Evolutionary conservation across 2,888 invertebrate genomes (phyloP).

Genomic region (Eupelmus urozonus): DNA sequence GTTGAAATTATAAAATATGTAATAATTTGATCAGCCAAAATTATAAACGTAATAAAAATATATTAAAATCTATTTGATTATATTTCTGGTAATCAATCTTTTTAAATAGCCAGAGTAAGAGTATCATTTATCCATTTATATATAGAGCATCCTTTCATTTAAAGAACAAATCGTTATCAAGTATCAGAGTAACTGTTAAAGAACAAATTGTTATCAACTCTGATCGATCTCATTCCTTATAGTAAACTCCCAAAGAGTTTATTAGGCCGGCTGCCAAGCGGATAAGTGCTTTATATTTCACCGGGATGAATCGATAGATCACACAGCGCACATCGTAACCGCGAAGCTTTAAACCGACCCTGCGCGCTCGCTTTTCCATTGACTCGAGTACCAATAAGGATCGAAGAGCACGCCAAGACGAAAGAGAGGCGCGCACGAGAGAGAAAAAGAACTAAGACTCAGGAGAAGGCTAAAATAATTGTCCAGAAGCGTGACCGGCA

Average conservation of each 20-base stretch:
- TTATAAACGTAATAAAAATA: no score
- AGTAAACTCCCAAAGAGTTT: slow-evolving; percentile 3
- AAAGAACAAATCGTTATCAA: no score
- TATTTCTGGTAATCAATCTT: no score
- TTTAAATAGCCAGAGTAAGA: no score
- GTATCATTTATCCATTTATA: no score
- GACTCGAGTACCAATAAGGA: slow-evolving; percentile 62
- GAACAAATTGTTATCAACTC: background rate
- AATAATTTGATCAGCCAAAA: no score
- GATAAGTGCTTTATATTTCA: slow-evolving; percentile 41
- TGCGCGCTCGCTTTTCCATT: slow-evolving; percentile 14
- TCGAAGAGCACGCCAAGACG: slow-evolving; percentile 36
- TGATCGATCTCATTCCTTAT: background rate
- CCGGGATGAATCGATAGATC: slow-evolving; percentile 25
- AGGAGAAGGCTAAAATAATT: slow-evolving; percentile 73
- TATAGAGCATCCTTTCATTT: no score
- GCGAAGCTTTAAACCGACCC: slow-evolving; percentile 10
- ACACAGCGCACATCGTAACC: background rate
- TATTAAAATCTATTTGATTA: no score
- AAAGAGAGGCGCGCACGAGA: background rate
- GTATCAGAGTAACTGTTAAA: no score
- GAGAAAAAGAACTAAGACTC: background rate
- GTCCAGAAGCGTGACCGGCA: slow-evolving; percentile 74
- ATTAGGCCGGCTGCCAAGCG: slow-evolving; percentile 18
- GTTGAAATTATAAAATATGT: no score